Evolutionary conservation across 1,140 invertebrate genomes (phyloP).

Genomic region (Aphis gossypii): DNA sequence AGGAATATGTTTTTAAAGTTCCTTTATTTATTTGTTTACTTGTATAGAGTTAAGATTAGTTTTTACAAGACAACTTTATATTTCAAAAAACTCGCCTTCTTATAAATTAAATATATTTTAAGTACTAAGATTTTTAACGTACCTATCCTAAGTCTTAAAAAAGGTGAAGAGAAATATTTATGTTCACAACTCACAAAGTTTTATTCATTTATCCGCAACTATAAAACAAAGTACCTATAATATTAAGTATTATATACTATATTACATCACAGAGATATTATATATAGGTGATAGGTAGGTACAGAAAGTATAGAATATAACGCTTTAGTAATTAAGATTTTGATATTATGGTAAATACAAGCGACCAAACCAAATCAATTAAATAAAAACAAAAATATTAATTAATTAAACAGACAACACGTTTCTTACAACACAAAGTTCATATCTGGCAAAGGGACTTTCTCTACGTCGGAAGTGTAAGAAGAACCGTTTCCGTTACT

Average conservation of each 20-base stretch:
- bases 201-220: neutral
- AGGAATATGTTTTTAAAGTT: too few relatives aligned
- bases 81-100: too few relatives aligned
- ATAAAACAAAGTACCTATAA: neutral
- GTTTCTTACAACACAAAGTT: constrained; percentile 75
- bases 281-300: neutral
- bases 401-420: constrained; percentile 58
- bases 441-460: constrained; percentile 74
- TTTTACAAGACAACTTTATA: too few relatives aligned
- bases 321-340: neutral
- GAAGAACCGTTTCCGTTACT: constrained; percentile 73
- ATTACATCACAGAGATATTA: neutral
- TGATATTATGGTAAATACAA: constrained; percentile 41
- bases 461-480: constrained; percentile 76
- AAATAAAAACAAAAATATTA: constrained; percentile 56
- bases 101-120: too few relatives aligned
- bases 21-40: too few relatives aligned
- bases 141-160: neutral
- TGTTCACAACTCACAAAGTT: neutral
- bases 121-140: neutral
- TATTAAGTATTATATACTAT: neutral
- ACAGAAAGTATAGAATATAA: neutral
- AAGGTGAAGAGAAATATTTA: neutral
- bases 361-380: constrained; percentile 60
- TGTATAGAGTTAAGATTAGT: too few relatives aligned